Evolutionary conservation across 2,888 invertebrate genomes (phyloP), one percentile per base, ranked within the genome.

Genomic region (Therioaphis trifolii): DNA sequence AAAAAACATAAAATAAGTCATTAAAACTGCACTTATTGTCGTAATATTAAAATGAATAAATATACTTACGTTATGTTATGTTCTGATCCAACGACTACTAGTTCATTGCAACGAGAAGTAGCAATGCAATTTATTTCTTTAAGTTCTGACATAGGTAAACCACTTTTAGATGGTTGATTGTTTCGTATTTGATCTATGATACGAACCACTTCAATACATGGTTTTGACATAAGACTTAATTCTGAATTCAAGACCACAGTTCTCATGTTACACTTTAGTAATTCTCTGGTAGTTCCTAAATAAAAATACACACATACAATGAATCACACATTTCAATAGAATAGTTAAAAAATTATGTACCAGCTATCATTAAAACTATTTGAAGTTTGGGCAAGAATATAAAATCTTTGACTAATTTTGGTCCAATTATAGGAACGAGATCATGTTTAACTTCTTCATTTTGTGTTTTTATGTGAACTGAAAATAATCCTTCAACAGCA

Each of bases 401-500:
- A 69, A 85, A 66, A 27, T 69, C 75, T 18, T 61, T 84, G 4
- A 85, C 80, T 84, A 77, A 66, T 52, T 84, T 82, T 66, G 80
- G 74, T 18, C 85, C 85, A 27, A 80, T 18, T 72, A 85, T 85
- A 58, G 80, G 71, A 18, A 85, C 68, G 24, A 84, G 84, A 52
- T 79, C 76, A 9, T 80, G 24, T 71, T 69, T 85, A 1, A 49
- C 4, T 24, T 84, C 68, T 14, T 76, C 79, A n/a, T 76, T 55
- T 12, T 63, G 21, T 27, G 40, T 76, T 75, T 77, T 84, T 15
- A 85, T 52, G 29, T 84, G 85, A n/a, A 85, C 78, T 21, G 85
- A 85, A 66, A 84, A 85, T 43, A 85, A 79, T 21, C 85, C 85
- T 85, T 85, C 85, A 9, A 85, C 66, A 21, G 85, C 66, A 21